Evolutionary conservation across 1,140 invertebrate species (phyloP), one percentile per base, ranked within the genome.

Genomic region (Aphidius gifuensis): DNA sequence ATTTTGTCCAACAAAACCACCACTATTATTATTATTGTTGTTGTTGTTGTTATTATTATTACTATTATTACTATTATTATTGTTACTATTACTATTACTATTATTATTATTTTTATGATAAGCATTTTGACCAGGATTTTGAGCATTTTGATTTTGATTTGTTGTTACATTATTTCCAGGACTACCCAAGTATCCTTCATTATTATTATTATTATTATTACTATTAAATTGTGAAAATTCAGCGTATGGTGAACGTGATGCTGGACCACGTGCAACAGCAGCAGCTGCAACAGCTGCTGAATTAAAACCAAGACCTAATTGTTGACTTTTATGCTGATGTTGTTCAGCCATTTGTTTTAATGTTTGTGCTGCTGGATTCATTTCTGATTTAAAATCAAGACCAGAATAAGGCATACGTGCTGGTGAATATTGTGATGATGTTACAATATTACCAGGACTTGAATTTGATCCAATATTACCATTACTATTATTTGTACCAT

Each of bases 281-380:
- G 72, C 64, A 2, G 71, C 62, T 1, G 77, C 69, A 9, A 74
- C 68, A 16, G 72, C 64, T 1, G 71, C 62, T 1, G 77, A 74
- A 53, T 77, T 82, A 61, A 80, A 83, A 0, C 74, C 75, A 23
- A 74, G 74, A 4, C 82, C 74, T 5, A 80, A 79, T 5, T 83
- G 56, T 44, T 81, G 86, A 63, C 85, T 87, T 75, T 92, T 94
- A 78, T 94, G 92, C 78, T 96, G 93, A 75, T 97, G 94, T 74
- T 97, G 94, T 73, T 96, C 93, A 5, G 94, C 94, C 93, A 96
- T 95, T 70, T 96, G 93, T 76, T 96, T 96, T 9, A 97, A 82
- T 0, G 93, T 96, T 80, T 96, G 92, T 4, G 94, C 94, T 1
- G 94, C 94, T 6, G 93, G 90, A 59, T 91, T 93, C 74, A 91